Evolutionary conservation across 2,113 vertebrate species (phyloP), one percentile per base, ranked within the genome.

Genomic region (Meriones unguiculatus): DNA sequence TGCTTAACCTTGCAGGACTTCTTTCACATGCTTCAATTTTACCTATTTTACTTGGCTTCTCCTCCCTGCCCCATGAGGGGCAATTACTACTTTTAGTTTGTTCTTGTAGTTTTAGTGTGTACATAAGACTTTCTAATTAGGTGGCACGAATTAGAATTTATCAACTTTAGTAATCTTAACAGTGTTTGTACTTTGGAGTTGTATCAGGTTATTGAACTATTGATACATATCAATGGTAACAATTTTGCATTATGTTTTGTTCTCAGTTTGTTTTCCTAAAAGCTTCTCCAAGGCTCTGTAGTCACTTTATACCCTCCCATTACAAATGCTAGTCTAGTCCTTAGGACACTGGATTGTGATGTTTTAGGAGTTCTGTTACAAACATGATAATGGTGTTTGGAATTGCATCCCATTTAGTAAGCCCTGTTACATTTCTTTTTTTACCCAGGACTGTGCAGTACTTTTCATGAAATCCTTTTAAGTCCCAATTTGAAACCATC

Each of bases 171-270:
- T 17, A 93, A 32, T 87, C 70, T 92, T 89, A 41, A 41, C 1
- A 52, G 50, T 91, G 10, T 96, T 93, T 96, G n/a, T 95, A 32
- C 64, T 46, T 94, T 94, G 78, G 67, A 90, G 75, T 94, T 81
- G 30, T 93, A 8, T 88, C 75, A 57, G 46, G 89, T 91, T 96
- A 89, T 91, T 85, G 75, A 96, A 94, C 41, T 93, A 73, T 96
- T 78, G 46, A 81, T 89, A 24, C 91, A 80, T 38, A 80, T 0
- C 41, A 50, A 65, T 85, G 30, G 9, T 78, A 64, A 82, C 12
- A 89, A 4, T 89, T 78, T 81, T 93, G 28, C 11, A 50, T 89
- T 96, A 76, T 89, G 59, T 84, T 67, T 84, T 59, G 38, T 84
- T 85, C 20, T 32, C n/a, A 8, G 64, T 92, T 87, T 94, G 25